phyloP scores from a whole-genome alignment of 2,797 vertebrate species.

The Chaunax sp. region DNA sequence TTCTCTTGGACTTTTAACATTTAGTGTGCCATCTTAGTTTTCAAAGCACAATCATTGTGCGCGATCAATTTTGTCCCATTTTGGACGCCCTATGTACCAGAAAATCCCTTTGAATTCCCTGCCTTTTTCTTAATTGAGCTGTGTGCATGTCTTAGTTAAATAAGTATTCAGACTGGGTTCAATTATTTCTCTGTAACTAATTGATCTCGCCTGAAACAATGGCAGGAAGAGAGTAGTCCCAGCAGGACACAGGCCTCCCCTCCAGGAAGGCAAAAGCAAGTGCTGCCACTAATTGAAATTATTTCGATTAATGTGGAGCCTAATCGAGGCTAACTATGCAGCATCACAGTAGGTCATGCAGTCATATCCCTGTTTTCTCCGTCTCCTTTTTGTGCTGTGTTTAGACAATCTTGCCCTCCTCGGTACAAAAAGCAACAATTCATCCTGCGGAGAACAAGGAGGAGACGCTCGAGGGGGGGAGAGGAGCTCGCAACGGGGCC shows the following conservation, averaged over 20 bases:
- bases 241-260: slow-evolving; percentile 48
- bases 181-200: slow-evolving; percentile 70
- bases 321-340: slow-evolving; percentile 61
- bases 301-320: slow-evolving; percentile 65
- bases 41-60: too few species aligned
- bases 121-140: slow-evolving; percentile 55
- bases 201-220: slow-evolving; percentile 72
- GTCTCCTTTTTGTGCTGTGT: slow-evolving; percentile 85
- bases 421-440: slow-evolving; percentile 96
- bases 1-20: too few species aligned
- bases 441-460: slow-evolving; percentile 89
- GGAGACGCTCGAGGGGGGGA: slow-evolving; percentile 1
- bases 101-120: background rate
- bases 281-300: slow-evolving; percentile 77
- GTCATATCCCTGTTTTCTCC: background rate
- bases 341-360: slow-evolving; percentile 50
- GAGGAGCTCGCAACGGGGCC: slow-evolving; percentile 78
- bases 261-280: slow-evolving; percentile 54
- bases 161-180: slow-evolving; percentile 53
- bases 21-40: too few species aligned
- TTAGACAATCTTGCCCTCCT: slow-evolving; percentile 87
- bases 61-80: too few species aligned
- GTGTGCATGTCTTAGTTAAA: slow-evolving; percentile 57
- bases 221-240: slow-evolving; percentile 55
- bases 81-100: too few species aligned